phyloP scores from a whole-genome alignment of 2,888 invertebrate genomes.

The Lapara coniferarum region DNA sequence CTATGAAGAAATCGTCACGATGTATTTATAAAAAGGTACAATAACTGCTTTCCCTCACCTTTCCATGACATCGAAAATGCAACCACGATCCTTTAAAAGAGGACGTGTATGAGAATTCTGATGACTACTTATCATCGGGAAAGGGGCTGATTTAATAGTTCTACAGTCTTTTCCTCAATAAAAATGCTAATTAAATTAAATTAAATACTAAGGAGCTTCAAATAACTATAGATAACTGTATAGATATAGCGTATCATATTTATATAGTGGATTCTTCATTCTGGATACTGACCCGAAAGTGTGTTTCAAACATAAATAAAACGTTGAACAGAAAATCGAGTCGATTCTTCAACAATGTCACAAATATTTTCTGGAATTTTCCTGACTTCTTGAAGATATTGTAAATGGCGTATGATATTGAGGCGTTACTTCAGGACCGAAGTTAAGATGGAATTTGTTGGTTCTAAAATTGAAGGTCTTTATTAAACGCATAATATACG shows the following conservation, averaged over 20 bases:
- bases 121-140: too few relatives aligned
- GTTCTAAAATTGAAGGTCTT: too few relatives aligned
- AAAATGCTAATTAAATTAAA: too few relatives aligned
- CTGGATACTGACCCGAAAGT: neutral
- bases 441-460: neutral
- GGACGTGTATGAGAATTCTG: too few relatives aligned
- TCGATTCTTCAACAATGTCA: slow-evolving; percentile 6
- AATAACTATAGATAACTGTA: neutral
- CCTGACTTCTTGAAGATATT: neutral
- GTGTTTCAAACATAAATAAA: slow-evolving; percentile 8
- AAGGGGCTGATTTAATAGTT: too few relatives aligned
- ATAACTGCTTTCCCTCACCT: too few relatives aligned
- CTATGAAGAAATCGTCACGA: too few relatives aligned
- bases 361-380: neutral
- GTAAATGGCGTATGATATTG: neutral
- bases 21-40: too few relatives aligned
- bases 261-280: neutral
- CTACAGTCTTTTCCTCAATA: too few relatives aligned
- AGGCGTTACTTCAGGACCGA: neutral
- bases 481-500: too few relatives aligned
- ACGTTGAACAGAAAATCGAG: slow-evolving; percentile 5
- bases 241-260: neutral
- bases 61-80: too few relatives aligned
- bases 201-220: neutral
- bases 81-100: too few relatives aligned